phyloP scores from a whole-genome alignment of 2,888 invertebrate genomes.

The Hypomecis atomaria region DNA sequence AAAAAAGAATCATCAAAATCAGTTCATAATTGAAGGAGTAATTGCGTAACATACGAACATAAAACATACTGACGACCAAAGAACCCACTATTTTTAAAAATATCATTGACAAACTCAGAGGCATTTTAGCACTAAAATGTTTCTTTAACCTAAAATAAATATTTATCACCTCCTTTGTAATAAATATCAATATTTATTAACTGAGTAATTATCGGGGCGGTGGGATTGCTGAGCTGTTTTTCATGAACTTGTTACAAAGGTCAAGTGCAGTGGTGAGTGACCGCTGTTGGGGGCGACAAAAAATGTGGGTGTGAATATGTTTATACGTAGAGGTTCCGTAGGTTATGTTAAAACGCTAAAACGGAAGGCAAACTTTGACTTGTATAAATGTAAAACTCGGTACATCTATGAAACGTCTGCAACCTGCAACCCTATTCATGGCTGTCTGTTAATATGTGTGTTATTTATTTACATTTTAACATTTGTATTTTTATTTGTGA shows the following conservation, averaged over 20 bases:
- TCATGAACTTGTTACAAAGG: constrained; percentile 45
- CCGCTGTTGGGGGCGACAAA: constrained; percentile 33
- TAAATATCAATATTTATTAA: not conserved
- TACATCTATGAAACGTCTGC: too few relatives aligned
- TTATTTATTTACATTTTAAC: too few relatives aligned
- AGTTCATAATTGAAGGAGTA: too few relatives aligned
- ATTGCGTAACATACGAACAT: too few relatives aligned
- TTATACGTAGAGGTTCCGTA: not conserved
- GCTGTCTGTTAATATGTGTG: too few relatives aligned
- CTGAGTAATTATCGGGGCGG: constrained; percentile 2
- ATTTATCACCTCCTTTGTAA: not conserved
- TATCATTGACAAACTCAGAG: not conserved
- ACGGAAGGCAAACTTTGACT: too few relatives aligned
- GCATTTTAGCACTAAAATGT: not conserved
- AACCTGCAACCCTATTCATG: too few relatives aligned
- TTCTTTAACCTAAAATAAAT: constrained; percentile 1
- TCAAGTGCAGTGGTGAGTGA: constrained; percentile 57
- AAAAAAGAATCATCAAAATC: too few relatives aligned
- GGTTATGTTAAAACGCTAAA: not conserved
- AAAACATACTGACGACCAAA: too few relatives aligned
- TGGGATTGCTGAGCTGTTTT: constrained; percentile 32
- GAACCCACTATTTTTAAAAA: not conserved
- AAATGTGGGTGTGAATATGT: constrained; percentile 12
- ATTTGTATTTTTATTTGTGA: too few relatives aligned
- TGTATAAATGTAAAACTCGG: too few relatives aligned